These are phyloP conservation scores for Trachelus iudaicus DNA, from an alignment of 2,888 invertebrate genomes.

Conservation along the genomic window DNA sequence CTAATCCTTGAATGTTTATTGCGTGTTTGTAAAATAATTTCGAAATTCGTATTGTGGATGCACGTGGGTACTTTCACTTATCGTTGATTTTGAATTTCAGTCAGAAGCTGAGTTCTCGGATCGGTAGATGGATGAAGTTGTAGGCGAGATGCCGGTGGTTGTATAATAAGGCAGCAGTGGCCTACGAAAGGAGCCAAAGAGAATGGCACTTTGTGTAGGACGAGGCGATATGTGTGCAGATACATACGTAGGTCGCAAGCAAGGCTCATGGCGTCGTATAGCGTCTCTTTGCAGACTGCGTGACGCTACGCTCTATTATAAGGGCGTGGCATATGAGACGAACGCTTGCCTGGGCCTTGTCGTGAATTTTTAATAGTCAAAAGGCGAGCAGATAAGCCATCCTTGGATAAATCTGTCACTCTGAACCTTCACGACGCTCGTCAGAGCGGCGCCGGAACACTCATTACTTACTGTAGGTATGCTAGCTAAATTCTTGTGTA, in stretches of 20 bases:
- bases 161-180: background rate
- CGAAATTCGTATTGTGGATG: too few relatives aligned
- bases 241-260: slow-evolving; percentile 21
- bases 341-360: background rate
- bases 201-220: background rate
- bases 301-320: slow-evolving; percentile 39
- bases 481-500: too few relatives aligned
- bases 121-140: background rate
- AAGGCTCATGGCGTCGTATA: background rate
- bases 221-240: slow-evolving; percentile 8
- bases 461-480: background rate
- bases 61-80: too few relatives aligned
- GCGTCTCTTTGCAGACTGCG: slow-evolving; percentile 42
- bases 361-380: background rate
- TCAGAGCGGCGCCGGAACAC: background rate
- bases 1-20: background rate
- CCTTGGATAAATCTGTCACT: background rate
- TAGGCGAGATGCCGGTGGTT: background rate
- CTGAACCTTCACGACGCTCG: background rate
- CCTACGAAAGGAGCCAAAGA: background rate
- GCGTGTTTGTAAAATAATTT: background rate
- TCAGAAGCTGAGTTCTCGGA: background rate
- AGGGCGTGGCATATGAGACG: slow-evolving; percentile 39
- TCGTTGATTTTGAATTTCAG: background rate
- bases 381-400: background rate